These are phyloP conservation scores for Perithous albicinctus DNA, from an alignment of 2,888 invertebrate species.

Conservation along the genomic window DNA sequence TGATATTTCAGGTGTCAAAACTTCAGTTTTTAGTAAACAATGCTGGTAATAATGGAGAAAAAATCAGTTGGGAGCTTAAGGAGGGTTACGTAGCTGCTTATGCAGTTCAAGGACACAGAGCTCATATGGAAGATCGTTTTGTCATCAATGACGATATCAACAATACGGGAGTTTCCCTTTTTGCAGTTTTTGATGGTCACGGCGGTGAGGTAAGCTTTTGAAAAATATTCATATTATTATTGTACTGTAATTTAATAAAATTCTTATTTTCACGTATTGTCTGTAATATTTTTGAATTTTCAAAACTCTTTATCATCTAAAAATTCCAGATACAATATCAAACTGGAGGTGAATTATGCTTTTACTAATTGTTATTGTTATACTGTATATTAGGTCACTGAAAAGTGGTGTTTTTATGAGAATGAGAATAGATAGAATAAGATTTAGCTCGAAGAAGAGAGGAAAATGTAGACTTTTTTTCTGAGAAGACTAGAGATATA, in stretches of 20 bases:
- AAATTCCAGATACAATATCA: conserved; percentile 57
- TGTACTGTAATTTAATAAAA: background rate
- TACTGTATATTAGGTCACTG: conserved; percentile 25
- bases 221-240: background rate
- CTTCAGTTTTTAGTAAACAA: conserved; percentile 81
- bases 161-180: conserved; percentile 93
- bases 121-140: conserved; percentile 98
- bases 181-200: conserved; percentile 98
- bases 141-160: conserved; percentile 94
- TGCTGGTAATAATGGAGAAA: conserved; percentile 82
- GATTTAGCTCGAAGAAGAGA: background rate
- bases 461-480: conserved; percentile 5
- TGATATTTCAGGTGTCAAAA: conserved; percentile 76
- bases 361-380: conserved; percentile 46
- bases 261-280: background rate
- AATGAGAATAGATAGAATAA: conserved; percentile 30
- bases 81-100: conserved; percentile 93
- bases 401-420: background rate
- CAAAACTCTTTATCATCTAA: conserved; percentile 30
- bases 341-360: conserved; percentile 48
- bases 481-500: conserved; percentile 32
- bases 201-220: conserved; percentile 91
- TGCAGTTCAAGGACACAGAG: conserved; percentile 95
- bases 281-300: background rate
- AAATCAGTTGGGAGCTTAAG: conserved; percentile 91